phyloP scores from a whole-genome alignment of 2,797 vertebrate species.

The Melanotaenia pygmaea region DNA sequence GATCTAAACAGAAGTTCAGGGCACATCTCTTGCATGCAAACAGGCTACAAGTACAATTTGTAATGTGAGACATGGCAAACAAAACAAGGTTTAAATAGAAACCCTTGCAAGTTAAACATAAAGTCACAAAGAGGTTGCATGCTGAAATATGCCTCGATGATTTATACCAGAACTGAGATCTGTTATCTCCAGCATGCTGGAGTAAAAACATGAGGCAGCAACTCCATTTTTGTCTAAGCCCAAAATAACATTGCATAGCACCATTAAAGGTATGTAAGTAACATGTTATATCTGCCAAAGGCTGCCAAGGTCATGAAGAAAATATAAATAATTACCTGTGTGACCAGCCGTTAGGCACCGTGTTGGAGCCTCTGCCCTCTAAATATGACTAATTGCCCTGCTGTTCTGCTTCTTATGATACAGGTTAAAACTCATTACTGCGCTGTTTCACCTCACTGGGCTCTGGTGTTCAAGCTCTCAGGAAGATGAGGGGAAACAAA shows the following conservation, averaged over 20 bases:
- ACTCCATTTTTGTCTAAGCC: background rate
- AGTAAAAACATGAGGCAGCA: background rate
- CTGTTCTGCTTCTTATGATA: conserved; percentile 68
- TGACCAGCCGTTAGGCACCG: conserved; percentile 26
- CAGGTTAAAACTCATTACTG: conserved; percentile 72
- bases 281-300: background rate
- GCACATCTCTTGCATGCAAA: too few species aligned
- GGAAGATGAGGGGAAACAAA: conserved; percentile 53
- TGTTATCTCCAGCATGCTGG: background rate
- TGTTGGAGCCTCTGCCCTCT: conserved; percentile 51
- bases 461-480: conserved; percentile 22
- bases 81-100: too few species aligned
- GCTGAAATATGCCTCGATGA: background rate
- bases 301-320: conserved; percentile 63
- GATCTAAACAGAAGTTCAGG: too few species aligned
- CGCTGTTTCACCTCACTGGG: conserved; percentile 56
- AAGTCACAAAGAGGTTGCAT: too few species aligned
- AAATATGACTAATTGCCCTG: conserved; percentile 74
- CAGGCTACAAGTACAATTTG: too few species aligned
- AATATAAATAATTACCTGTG: conserved; percentile 39
- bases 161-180: background rate
- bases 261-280: background rate
- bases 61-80: too few species aligned
- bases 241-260: background rate
- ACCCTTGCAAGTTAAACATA: too few species aligned